Conservation (phyloP, 2,888 invertebrate genomes). For the Conchocele bisecta region DNA sequence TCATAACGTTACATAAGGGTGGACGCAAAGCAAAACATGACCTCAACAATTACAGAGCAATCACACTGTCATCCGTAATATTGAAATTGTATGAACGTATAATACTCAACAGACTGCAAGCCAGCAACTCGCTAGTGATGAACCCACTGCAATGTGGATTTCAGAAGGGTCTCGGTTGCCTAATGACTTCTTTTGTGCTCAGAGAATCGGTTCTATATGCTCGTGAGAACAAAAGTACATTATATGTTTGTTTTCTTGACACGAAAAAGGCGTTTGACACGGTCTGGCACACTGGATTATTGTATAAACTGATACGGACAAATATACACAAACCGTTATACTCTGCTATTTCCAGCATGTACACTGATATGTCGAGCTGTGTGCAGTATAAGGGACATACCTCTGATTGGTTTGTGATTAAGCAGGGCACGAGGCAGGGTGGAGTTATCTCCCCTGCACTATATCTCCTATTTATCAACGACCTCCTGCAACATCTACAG, state of each 20-base stretch:
- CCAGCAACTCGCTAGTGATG: background rate
- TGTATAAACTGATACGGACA: constrained; percentile 29
- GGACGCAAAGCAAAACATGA: constrained; percentile 15
- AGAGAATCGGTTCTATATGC: constrained; percentile 21
- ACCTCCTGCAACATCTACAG: no score
- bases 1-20: constrained; percentile 32
- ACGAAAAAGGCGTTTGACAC: constrained; percentile 19
- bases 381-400: no score
- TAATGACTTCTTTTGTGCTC: constrained; percentile 30
- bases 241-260: constrained; percentile 21
- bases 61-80: constrained; percentile 14
- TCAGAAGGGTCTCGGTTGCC: constrained; percentile 16
- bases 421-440: no score
- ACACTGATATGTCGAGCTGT: no score
- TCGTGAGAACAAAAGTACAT: constrained; percentile 8
- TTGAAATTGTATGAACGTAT: constrained; percentile 32
- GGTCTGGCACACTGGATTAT: constrained; percentile 27
- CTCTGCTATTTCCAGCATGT: no score
- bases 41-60: constrained; percentile 26
- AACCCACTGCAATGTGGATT: constrained; percentile 23
- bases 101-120: background rate
- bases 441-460: no score
- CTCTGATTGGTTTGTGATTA: no score
- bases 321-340: no score
- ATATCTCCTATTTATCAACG: no score